Evolutionary conservation across 1,140 invertebrate genomes (phyloP).

Genomic region (Drosophila rufa): DNA sequence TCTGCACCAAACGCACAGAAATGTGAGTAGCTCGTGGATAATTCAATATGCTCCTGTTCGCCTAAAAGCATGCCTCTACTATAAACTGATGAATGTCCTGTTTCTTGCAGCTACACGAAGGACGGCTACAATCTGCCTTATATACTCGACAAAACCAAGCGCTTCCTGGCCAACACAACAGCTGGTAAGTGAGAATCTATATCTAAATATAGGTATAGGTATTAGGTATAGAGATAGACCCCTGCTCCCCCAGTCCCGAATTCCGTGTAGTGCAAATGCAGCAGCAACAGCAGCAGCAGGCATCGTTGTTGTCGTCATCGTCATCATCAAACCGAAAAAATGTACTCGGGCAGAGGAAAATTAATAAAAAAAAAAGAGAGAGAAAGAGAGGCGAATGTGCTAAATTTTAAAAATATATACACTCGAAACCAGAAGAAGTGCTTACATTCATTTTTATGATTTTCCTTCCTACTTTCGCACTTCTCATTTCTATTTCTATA

Average conservation of each 20-base stretch:
- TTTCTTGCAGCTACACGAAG: slow-evolving; percentile 75
- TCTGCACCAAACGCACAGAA: slow-evolving; percentile 85
- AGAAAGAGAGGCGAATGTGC: slow-evolving; percentile 52
- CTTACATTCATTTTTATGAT: slow-evolving; percentile 65
- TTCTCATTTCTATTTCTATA: slow-evolving; percentile 62
- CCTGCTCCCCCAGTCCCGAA: slow-evolving; percentile 5
- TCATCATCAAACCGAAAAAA: slow-evolving; percentile 38
- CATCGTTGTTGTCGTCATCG: slow-evolving; percentile 7
- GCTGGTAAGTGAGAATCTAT: slow-evolving; percentile 73
- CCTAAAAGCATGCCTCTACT: slow-evolving; percentile 43
- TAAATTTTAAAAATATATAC: slow-evolving; percentile 71
- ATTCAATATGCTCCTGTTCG: slow-evolving; percentile 19
- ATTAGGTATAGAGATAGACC: slow-evolving; percentile 22
- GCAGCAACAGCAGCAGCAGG: slow-evolving; percentile 45
- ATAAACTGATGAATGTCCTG: slow-evolving; percentile 27
- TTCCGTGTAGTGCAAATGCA: slow-evolving; percentile 76
- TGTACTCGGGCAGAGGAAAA: slow-evolving; percentile 45
- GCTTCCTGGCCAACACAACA: slow-evolving; percentile 84
- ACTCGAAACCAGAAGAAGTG: slow-evolving; percentile 62
- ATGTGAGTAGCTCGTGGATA: slow-evolving; percentile 68
- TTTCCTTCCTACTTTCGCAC: slow-evolving; percentile 61
- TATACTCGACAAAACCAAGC: slow-evolving; percentile 84
- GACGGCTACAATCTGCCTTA: slow-evolving; percentile 85
- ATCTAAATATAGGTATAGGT: slow-evolving; percentile 34
- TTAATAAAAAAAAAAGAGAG: slow-evolving; percentile 28